phyloP scores from a whole-genome alignment of 1,140 invertebrate genomes.

The Pararge aegeria region DNA sequence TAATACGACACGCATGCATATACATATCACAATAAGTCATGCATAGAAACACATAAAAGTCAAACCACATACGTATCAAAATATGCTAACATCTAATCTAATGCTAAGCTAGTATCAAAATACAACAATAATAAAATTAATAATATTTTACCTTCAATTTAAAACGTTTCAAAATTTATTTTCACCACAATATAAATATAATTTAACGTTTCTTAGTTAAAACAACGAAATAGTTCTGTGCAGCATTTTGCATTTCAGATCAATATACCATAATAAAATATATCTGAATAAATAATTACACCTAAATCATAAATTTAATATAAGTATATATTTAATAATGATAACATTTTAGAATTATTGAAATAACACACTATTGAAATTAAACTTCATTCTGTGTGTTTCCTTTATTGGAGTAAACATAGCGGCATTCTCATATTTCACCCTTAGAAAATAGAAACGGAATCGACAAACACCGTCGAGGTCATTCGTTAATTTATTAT shows the following conservation, averaged over 20 bases:
- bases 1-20: constrained; percentile 22
- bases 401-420: neutral
- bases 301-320: too few relatives aligned
- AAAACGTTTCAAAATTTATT: neutral
- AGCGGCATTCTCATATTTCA: neutral
- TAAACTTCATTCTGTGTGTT: too few relatives aligned
- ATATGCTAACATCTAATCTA: constrained; percentile 16
- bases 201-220: neutral
- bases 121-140: constrained; percentile 15
- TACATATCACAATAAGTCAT: constrained; percentile 19
- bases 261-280: too few relatives aligned
- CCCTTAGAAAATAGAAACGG: constrained; percentile 2
- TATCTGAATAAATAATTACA: too few relatives aligned
- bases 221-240: too few relatives aligned
- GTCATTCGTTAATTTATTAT: constrained; percentile 6
- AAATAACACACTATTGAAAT: too few relatives aligned
- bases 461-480: constrained; percentile 6
- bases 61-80: constrained; percentile 5
- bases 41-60: constrained; percentile 18
- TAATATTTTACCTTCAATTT: neutral
- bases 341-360: too few relatives aligned
- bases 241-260: too few relatives aligned
- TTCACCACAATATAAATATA: neutral
- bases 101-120: constrained; percentile 17
- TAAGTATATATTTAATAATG: too few relatives aligned